Evolutionary conservation across 2,797 vertebrate species (phyloP).

Genomic region (Syndactyla subalaris): DNA sequence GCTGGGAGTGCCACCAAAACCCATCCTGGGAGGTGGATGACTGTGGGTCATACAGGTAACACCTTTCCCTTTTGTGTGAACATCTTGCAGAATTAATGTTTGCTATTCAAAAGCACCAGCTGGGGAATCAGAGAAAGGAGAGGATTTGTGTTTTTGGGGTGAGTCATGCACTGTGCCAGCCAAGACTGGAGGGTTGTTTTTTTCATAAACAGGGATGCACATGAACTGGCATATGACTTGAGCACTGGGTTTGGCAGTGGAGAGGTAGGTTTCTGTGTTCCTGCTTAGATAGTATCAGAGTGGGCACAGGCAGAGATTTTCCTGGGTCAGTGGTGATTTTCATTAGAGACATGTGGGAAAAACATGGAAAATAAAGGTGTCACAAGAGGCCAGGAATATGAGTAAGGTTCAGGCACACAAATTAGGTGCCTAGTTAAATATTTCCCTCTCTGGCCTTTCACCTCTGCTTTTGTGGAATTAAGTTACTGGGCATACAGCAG

Average conservation of each 20-base stretch:
- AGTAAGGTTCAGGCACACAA: neutral
- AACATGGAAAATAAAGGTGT: neutral
- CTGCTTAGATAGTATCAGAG: rapidly evolving
- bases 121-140: rapidly evolving
- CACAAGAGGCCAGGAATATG: neutral
- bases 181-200: neutral
- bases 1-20: neutral
- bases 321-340: neutral
- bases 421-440: neutral
- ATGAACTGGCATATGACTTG: rapidly evolving
- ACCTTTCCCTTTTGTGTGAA: neutral
- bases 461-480: neutral
- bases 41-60: neutral
- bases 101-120: rapidly evolving
- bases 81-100: neutral
- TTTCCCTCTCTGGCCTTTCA: neutral
- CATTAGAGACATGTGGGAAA: neutral
- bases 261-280: neutral
- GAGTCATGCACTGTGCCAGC: neutral
- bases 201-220: neutral
- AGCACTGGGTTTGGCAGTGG: neutral
- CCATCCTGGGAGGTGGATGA: rapidly evolving
- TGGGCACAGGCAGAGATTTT: neutral
- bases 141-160: neutral
- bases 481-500: neutral